Evolutionary conservation across 1,140 invertebrate genomes (phyloP), one percentile per base, ranked within the genome.

Genomic region (Periplaneta americana): DNA sequence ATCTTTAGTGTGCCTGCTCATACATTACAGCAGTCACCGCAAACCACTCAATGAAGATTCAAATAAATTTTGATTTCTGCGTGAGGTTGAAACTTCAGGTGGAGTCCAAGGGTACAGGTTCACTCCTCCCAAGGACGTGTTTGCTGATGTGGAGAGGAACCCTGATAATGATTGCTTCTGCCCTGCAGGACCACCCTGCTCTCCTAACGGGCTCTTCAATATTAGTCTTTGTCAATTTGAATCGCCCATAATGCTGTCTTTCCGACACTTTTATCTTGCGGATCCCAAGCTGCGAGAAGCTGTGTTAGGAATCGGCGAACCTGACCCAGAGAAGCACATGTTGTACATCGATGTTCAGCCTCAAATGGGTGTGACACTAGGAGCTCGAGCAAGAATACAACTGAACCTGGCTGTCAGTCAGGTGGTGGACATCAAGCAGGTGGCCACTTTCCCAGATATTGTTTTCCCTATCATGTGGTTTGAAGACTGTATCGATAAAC

Each of bases 381-480:
- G 93, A 80, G 96, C 95, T 0, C 92, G 93, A 81, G 96, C 94
- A 39, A 91, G 96, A 75, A 89, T 97, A 18, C 96, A 97, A 87
- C 96, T 97, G 84, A 97, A 97, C 88, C 89, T 97, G 85, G 95
- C 95, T 18, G 95, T 97, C 9, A 95, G 94, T 79, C 94, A 96
- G 88, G 95, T 97, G 6, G 90, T 95, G 5, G 95, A 97, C 85
- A 96, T 97, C 87, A 96, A 96, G 85, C 96, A 97, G 88, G 95
- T 97, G 48, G 95, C 95, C 82, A 95, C 95, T 82, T 95, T 97
- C 87, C 95, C 95, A 4, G 95, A 96, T 85, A 96, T 97, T 79
- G 91, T 97, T 18, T 96, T 97, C 88, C 96, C 96, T 22, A 96
- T 97, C 82, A 90, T 97, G 84, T 97, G 96, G 96, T 97, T 97